Conservation (phyloP, 2,888 invertebrate genomes). For the Calephelis perditalis region DNA sequence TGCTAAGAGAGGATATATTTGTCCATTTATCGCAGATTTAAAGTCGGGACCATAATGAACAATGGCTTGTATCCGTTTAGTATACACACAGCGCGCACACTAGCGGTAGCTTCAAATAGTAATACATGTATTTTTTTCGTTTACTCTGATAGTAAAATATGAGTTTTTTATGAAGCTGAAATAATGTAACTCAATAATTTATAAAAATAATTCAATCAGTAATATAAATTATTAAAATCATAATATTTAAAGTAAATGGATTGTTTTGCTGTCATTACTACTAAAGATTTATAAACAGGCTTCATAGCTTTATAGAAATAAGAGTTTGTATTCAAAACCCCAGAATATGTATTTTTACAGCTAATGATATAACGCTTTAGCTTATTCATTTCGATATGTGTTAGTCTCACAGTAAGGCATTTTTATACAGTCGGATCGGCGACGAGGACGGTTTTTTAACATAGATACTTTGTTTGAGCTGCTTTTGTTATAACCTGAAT, state of each 20-base stretch:
- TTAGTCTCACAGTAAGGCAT: background rate
- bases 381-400: slow-evolving; percentile 3
- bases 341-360: slow-evolving; percentile 5
- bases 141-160: too few species aligned
- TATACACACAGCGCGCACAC: too few species aligned
- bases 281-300: slow-evolving; percentile 6
- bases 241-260: slow-evolving; percentile 6
- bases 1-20: too few species aligned
- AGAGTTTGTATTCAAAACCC: slow-evolving; percentile 9
- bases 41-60: too few species aligned
- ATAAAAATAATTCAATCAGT: slow-evolving; percentile 7
- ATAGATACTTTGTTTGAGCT: too few species aligned
- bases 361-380: slow-evolving; percentile 3
- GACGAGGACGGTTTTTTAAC: background rate
- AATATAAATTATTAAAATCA: slow-evolving; percentile 3
- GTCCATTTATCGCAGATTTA: too few species aligned
- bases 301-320: slow-evolving; percentile 5
- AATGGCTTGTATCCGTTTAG: too few species aligned
- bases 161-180: background rate
- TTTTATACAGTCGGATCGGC: slow-evolving; percentile 2
- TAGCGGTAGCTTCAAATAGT: too few species aligned
- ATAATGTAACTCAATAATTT: slow-evolving; percentile 1
- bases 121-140: too few species aligned
- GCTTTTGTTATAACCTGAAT: too few species aligned
- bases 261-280: slow-evolving; percentile 8